A percentile compares a stretch with the other conserved stretches of the same genome.
These are phyloP conservation scores for Hirtodrosophila cameraria DNA, from an alignment of 2,888 invertebrate genomes.

Conservation along the genomic window DNA sequence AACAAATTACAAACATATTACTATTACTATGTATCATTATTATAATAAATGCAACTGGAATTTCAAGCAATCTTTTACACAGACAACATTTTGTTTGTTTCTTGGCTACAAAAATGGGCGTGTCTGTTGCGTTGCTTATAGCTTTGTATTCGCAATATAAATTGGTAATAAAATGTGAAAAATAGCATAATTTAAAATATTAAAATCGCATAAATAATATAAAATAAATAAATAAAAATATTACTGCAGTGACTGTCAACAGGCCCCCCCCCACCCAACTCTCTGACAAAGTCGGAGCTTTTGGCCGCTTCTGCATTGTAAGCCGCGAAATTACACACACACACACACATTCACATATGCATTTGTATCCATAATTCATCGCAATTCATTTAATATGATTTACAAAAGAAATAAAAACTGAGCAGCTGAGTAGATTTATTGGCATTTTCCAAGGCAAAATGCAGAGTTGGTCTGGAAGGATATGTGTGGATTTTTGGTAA, in stretches of 20 bases:
- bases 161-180: conserved; percentile 80
- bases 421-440: conserved; percentile 57
- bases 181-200: conserved; percentile 77
- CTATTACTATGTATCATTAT: conserved; percentile 41
- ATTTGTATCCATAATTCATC: conserved; percentile 67
- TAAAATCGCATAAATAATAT: conserved; percentile 75
- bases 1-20: conserved; percentile 63
- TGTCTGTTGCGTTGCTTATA: conserved; percentile 38
- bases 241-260: conserved; percentile 63
- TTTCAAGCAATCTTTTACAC: conserved; percentile 33
- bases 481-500: conserved; percentile 57
- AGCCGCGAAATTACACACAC: conserved; percentile 57
- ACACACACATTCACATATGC: conserved; percentile 36
- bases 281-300: conserved; percentile 31
- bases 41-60: conserved; percentile 56
- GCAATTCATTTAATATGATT: conserved; percentile 78
- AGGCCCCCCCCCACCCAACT: conserved; percentile 17
- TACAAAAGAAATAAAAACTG: conserved; percentile 68
- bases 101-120: conserved; percentile 10
- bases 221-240: conserved; percentile 77
- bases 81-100: conserved; percentile 21
- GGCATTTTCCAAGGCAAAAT: conserved; percentile 52
- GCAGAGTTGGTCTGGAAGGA: conserved; percentile 32
- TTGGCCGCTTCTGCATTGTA: conserved; percentile 46
- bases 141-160: conserved; percentile 58